Evolutionary conservation across 2,113 vertebrate genomes (phyloP).

Genomic region (Neotoma lepida): DNA sequence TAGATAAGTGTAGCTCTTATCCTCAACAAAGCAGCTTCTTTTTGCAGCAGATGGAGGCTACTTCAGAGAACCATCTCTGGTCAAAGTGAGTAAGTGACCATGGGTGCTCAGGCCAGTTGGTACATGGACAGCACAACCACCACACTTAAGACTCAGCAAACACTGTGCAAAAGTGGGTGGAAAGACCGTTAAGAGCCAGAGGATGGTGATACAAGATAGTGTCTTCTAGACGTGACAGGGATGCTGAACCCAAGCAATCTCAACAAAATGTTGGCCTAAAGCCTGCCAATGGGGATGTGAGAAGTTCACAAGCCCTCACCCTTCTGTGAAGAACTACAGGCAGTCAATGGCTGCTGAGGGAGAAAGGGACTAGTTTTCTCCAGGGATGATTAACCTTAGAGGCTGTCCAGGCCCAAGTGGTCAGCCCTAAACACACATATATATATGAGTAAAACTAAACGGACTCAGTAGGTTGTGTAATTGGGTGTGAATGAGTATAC

Average conservation of each 20-base stretch:
- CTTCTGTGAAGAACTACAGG: not conserved
- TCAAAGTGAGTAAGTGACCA: not conserved
- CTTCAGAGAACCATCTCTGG: too few species aligned
- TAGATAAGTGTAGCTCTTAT: too few species aligned
- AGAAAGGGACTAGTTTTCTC: not conserved
- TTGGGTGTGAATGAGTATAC: not conserved
- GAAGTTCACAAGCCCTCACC: not conserved
- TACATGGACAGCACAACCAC: not conserved
- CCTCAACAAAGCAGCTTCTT: not conserved
- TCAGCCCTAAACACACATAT: not conserved
- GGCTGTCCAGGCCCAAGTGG: not conserved
- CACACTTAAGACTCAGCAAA: not conserved
- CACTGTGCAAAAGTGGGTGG: not conserved
- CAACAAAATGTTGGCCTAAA: not conserved
- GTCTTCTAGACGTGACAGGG: not conserved
- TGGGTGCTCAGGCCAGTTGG: not conserved
- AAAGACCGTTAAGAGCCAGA: not conserved
- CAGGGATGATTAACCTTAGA: not conserved
- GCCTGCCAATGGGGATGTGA: not conserved
- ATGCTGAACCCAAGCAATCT: not conserved
- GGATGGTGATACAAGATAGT: not conserved
- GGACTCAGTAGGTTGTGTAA: not conserved
- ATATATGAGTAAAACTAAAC: not conserved
- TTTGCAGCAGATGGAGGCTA: not conserved
- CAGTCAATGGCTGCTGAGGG: not conserved